phyloP scores from a whole-genome alignment of 2,888 invertebrate species.

The Neoaliturus tenellus region DNA sequence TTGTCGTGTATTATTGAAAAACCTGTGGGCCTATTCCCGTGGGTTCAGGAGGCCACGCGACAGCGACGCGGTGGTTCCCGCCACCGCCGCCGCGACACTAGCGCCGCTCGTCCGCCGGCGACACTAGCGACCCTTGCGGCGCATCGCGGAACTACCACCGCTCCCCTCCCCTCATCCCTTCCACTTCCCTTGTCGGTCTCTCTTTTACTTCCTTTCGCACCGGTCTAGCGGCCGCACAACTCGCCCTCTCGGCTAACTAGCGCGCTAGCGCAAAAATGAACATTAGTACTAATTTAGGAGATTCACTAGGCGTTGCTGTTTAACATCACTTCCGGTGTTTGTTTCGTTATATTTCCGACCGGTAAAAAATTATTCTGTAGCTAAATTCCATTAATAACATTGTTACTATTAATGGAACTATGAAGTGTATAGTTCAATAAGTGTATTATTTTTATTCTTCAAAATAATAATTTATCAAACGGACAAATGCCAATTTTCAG shows the following conservation, averaged over 20 bases:
- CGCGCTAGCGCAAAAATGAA: constrained; percentile 39
- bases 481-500: no score
- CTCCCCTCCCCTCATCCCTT: not conserved
- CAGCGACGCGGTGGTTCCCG: constrained; percentile 13
- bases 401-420: no score
- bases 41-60: constrained; percentile 45
- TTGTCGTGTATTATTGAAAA: constrained; percentile 60
- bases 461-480: no score
- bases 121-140: constrained; percentile 23
- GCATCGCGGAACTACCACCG: not conserved
- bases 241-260: constrained; percentile 42
- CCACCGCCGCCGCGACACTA: constrained; percentile 38
- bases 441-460: no score
- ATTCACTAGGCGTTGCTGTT: not conserved
- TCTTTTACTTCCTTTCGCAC: constrained; percentile 49
- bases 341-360: not conserved
- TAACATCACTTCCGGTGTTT: constrained; percentile 29
- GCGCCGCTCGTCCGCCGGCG: constrained; percentile 27
- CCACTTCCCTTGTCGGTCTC: constrained; percentile 25
- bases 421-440: no score
- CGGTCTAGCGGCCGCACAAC: not conserved
- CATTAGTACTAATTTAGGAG: constrained; percentile 41
- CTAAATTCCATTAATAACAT: no score
- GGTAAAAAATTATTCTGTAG: no score
- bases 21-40: constrained; percentile 53